These are phyloP conservation scores for Apis dorsata DNA, from an alignment of 1,140 invertebrate species.

Conservation along the genomic window DNA sequence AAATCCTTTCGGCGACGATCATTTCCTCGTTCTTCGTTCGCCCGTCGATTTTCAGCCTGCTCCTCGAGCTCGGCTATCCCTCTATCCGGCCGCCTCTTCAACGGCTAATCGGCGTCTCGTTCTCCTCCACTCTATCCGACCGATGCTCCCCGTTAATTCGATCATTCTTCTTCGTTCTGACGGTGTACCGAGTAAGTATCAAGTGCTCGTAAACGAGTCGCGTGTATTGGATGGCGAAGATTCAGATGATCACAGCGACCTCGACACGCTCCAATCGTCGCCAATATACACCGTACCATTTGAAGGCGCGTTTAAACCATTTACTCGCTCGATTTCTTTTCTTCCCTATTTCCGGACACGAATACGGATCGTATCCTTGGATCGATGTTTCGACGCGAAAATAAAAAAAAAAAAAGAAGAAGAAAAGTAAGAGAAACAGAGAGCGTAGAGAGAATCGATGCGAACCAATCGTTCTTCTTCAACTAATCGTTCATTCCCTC, in stretches of 20 bases:
- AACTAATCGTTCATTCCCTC: constrained; percentile 14
- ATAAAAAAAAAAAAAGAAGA: background rate
- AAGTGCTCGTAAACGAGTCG: background rate
- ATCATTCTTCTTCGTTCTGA: constrained; percentile 31
- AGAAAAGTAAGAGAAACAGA: background rate
- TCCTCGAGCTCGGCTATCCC: constrained; percentile 18
- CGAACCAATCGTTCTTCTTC: constrained; percentile 14
- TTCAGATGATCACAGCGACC: background rate
- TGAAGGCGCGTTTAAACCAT: background rate
- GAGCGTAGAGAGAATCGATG: background rate
- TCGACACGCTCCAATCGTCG: too few species aligned
- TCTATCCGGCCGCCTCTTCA: constrained; percentile 50
- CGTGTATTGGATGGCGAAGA: background rate
- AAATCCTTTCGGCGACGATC: constrained; percentile 62
- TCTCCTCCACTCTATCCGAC: constrained; percentile 53
- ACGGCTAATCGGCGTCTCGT: constrained; percentile 62
- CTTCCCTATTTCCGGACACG: too few species aligned
- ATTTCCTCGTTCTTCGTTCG: constrained; percentile 48
- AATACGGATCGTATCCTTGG: too few species aligned
- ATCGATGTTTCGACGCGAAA: too few species aligned
- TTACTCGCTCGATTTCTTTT: too few species aligned
- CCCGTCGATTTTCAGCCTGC: constrained; percentile 39
- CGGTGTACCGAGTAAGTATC: background rate
- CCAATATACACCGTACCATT: background rate
- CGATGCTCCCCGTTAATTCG: constrained; percentile 70